Base-by-base conservation (phyloP, 1,140 invertebrate genomes). In the Helicoverpa zea region DNA sequence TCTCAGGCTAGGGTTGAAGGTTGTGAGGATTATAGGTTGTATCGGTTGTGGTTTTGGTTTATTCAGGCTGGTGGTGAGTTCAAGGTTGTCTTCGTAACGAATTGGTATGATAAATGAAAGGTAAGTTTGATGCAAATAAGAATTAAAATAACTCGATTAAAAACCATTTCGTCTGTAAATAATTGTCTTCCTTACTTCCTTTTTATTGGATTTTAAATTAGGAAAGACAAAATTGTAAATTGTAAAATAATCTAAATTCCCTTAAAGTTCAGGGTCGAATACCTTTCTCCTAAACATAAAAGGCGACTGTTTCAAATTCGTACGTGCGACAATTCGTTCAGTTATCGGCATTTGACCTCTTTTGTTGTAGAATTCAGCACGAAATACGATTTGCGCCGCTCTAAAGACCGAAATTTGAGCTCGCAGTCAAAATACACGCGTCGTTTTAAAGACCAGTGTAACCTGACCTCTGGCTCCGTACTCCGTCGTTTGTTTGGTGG, bases 291-390 rank as follows among this genome's bases (percentile, higher is more conserved):
- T 9, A 10, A 58, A 58, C 56, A 16, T 51, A 74, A 74, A 78
- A 78, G 51, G 52, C 52, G 51, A 14, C 14, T 68, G 51, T 78
- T 68, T 64, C 47, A 1, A 49, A 66, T 66, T 11, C 11, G 66
- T 82, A 81, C 80, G 80, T 75, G 80, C 81, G 84, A 86, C 84
- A 83, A 83, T 86, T 81, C 82, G 64, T 56, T 56, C 82, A 81
- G 84, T 87, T 88, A 89, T 89, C 81, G 88, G 79, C 82, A 78
- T 81, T 80, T 82, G 75, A 81, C 77, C 82, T 83, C 81, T 80
- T 86, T 90, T 89, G 89, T 92, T 89, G 83, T 87, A 85, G 70
- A 85, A 88, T 89, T 91, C 84, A 88, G 85, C 90, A 92, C 90
- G 90, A 89, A 92, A 89, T 85, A 77, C 89, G 84, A 91, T 92